Base-by-base conservation (phyloP, 1,140 invertebrate genomes). In the Patella vulgata region DNA sequence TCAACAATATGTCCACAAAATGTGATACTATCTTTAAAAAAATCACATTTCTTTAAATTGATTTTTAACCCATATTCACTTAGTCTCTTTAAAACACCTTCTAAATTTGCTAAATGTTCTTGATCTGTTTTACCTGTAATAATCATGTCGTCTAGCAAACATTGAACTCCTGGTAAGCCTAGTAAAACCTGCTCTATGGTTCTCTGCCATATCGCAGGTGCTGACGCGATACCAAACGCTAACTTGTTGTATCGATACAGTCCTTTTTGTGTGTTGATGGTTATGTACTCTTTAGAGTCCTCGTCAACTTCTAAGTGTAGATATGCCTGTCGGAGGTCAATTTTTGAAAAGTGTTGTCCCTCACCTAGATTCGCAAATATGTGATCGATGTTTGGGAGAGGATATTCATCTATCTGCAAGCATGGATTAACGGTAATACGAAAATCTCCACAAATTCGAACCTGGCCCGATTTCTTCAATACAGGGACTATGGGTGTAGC, bases 171-270 rank as follows among this genome's bases (percentile, higher is more conserved):
- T 12, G 28, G 66, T 70, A 42, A 42, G 46, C 60, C 67, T 39
- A 52, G 25, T 11, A 86, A n/a, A 4, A 69, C 54, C 57, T 75
- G 52, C 39, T 85, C 81, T 21, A 88, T 84, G 19, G 81, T 72
- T 52, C 77, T 42, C 63, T 88, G 82, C 63, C 87, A 88, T 52
- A 86, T 82, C 8, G 74, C 68, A 11, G 85, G 85, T 0, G 85
- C 86, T 8, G 79, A 80, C 52, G 85, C 51, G 1, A 70, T 28
- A 17, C 55, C 67, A 48, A 43, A 68, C 12, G 59, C 19, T 8
- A 66, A 11, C 1, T 56, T 53, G 14, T 65, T 68, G 19, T 55
- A 68, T 14, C 54, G 39, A 46, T 57, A 67, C 12, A 71, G 40
- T 19, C 72, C 67, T 25, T 46, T 36, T 40, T 66, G 62, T 23